These are phyloP conservation scores for Gila robusta DNA, from an alignment of 2,797 vertebrate species.

Conservation along the genomic window DNA sequence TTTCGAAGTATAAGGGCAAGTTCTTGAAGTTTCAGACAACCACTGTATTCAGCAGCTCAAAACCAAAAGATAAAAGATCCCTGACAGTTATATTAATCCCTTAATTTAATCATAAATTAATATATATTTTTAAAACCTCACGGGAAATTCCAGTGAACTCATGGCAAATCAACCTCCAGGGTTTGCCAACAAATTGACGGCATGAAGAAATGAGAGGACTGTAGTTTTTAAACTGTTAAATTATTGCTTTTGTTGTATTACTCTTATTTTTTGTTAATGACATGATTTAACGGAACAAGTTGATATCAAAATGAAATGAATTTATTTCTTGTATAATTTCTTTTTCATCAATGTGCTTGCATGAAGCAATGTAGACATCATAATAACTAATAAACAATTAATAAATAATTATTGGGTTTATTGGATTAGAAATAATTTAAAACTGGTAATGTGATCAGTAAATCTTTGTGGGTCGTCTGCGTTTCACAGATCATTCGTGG, in stretches of 20 bases:
- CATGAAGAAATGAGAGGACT: neutral
- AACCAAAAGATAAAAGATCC: no score
- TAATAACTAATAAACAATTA: slow-evolving; percentile 70
- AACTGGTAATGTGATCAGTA: slow-evolving; percentile 96
- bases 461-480: slow-evolving; percentile 81
- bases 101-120: neutral
- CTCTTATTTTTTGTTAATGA: neutral
- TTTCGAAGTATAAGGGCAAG: neutral
- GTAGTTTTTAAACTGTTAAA: neutral
- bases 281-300: neutral
- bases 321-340: neutral
- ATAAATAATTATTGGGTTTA: slow-evolving; percentile 99
- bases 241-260: neutral
- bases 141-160: neutral
- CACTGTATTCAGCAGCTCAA: no score
- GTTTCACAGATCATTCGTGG: slow-evolving; percentile 82
- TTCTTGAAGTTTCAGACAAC: neutral
- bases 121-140: neutral
- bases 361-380: slow-evolving; percentile 25
- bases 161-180: neutral
- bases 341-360: neutral
- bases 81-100: no score
- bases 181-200: neutral
- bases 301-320: neutral
- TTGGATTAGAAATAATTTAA: slow-evolving; percentile 99